Base-by-base conservation (phyloP, 2,113 vertebrate species). In the Chauna torquata region DNA sequence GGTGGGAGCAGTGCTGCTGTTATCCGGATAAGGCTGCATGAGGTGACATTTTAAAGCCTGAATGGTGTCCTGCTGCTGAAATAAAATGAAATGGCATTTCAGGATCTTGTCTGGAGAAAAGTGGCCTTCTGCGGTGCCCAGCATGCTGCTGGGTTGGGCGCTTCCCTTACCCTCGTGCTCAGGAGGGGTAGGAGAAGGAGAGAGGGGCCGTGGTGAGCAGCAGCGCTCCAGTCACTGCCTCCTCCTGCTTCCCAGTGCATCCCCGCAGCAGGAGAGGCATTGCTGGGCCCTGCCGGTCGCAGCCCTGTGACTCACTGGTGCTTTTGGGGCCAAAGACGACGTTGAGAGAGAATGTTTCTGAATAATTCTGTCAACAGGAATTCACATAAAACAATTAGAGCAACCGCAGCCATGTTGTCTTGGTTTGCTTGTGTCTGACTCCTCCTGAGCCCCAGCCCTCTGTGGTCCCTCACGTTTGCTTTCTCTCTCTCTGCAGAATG, bases 401-500 rank as follows among this genome's bases (percentile, higher is more conserved):
- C 20, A 16, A 4, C 44, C 24, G 1, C 34, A 86, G 44, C 76
- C 70, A 5, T 13, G 5, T 32, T 92, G 75, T 44, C 88, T 57
- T 3, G 40, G 14, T 86, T 15, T 66, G 75, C 75, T 61, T 7
- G 2, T 10, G 44, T 38, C 72, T n/a, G 57, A 36, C 61, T 47
- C n/a, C 2, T 24, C 59, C 11, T 23, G 49, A 3, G 18, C 71
- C 64, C 12, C 8, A 61, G 65, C 50, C 86, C 86, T 12, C 64
- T 91, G 68, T 14, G 50, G 44, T 90, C 42, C 81, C 69, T 98
- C 16, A 97, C 40, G 0, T 52, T 4, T 47, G 15, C 92, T 59
- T 57, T 86, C 76, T 70, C 32, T 95, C 55, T 94, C 90, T 93
- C 96, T 12, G 3, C 98, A 99, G 99, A 99, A 99, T 95, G 99